Base-by-base conservation (phyloP, 2,113 vertebrate genomes). In the Heterotilapia buettikoferi region DNA sequence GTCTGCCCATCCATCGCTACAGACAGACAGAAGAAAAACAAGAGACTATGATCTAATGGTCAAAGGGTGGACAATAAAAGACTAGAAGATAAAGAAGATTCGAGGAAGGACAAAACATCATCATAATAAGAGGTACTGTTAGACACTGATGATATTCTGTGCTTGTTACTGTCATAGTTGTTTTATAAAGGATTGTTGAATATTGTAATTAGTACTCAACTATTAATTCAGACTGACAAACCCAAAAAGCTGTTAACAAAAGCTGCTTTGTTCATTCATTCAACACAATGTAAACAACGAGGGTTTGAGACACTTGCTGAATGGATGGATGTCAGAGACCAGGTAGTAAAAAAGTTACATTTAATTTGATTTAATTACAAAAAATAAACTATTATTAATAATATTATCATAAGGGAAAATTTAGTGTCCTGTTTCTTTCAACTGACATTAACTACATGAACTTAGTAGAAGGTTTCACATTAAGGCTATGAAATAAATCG, bases 1-100 rank as follows among this genome's bases (percentile, higher is more conserved):
- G 94, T 99, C 99, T 52, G 99, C 99, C 99, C 99, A 99, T 19
- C 99, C 99, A 0, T 99, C 99, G 94, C 99, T 99, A 86, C 31
- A 53, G 36, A 68, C 63, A 68, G 26, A 57, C 43, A 9, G n/a
- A 33, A 54, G 79, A 80, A 47, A 79, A n/a, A 73, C 50, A 88
- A 8, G 81, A 66, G 16, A 19, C 11, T 16, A 2, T 56, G 40
- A 71, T 50, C 2, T 26, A 5, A 84, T 6, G 19, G 76, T 68
- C 2, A 18, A 33, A 38, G 18, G 12, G 29, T 43, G 53, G 71
- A 24, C 56, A 24, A 47, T 43, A 40, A 57, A 66, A 11, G 1
- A 26, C 14, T 9, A 19, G 33, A 68, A 38, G 61, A 0, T 59
- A 38, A 80, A 88, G 26, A 79, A 47, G 10, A 52, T 78, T 18